Percentiles rank a stretch among this genome's conserved stretches.
Conservation (phyloP, 2,113 vertebrate genomes). For the Mixornis gularis region DNA sequence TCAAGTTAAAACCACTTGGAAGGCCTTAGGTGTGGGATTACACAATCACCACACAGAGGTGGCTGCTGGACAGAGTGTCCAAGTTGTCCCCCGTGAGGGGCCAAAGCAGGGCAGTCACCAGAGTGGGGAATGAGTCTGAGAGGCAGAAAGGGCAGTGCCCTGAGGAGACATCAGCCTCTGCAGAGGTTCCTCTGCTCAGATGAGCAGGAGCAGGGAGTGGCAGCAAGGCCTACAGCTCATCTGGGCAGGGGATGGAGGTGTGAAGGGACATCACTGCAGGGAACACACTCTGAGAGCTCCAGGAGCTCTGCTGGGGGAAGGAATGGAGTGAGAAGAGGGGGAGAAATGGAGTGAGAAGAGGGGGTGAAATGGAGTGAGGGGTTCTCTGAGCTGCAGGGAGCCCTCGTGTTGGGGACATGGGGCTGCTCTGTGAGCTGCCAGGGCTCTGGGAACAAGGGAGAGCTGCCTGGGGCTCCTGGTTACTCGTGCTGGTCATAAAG, state of each 20-base stretch:
- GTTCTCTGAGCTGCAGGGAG: neutral
- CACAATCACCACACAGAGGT: neutral
- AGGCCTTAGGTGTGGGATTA: neutral
- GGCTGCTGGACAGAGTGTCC: neutral
- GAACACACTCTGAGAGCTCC: neutral
- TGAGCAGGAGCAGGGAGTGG: neutral
- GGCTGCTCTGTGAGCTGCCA: neutral
- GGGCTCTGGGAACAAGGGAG: neutral
- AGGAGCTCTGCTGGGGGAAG: neutral
- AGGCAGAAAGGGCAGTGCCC: neutral
- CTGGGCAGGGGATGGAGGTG: neutral
- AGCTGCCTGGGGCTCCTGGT: neutral
- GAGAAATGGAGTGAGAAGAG: no score
- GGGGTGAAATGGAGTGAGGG: no score
- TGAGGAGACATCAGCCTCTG: neutral
- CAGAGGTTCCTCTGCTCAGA: neutral
- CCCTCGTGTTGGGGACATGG: rapidly evolving
- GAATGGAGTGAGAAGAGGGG: neutral
- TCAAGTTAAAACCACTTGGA: neutral
- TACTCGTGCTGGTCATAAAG: neutral
- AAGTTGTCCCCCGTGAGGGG: neutral
- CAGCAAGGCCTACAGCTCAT: neutral
- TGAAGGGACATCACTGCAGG: neutral
- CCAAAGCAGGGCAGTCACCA: neutral
- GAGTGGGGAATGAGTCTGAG: neutral